Conservation (phyloP, 2,888 invertebrate genomes). For the Stenoptilia bipunctidactyla region DNA sequence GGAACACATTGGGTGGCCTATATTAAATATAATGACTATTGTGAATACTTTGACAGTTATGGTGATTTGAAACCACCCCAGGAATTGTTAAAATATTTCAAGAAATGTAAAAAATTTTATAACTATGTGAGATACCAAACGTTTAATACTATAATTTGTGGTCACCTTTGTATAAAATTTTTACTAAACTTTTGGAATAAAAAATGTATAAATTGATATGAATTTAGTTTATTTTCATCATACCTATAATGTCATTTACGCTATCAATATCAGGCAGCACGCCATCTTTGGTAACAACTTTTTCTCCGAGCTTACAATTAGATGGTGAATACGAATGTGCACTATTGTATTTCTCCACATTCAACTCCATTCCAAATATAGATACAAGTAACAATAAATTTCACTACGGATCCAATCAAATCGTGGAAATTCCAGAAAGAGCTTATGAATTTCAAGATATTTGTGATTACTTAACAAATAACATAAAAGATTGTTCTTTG, state of each 20-base stretch:
- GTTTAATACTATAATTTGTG: slow-evolving; percentile 21
- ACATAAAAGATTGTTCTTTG: background rate
- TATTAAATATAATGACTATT: slow-evolving; percentile 21
- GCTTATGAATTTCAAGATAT: slow-evolving; percentile 4
- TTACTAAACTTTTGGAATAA: slow-evolving; percentile 15
- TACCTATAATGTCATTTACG: slow-evolving; percentile 12
- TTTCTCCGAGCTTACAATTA: slow-evolving; percentile 9
- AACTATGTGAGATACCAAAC: slow-evolving; percentile 23
- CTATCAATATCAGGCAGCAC: slow-evolving; percentile 16
- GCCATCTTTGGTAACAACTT: slow-evolving; percentile 12
- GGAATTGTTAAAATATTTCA: slow-evolving; percentile 22
- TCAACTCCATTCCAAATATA: slow-evolving; percentile 24
- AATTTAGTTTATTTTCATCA: slow-evolving; percentile 1
- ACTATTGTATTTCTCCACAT: slow-evolving; percentile 13
- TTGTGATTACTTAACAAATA: slow-evolving; percentile 14
- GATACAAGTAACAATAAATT: slow-evolving; percentile 27
- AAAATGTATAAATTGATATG: background rate
- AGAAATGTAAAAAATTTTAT: slow-evolving; percentile 13
- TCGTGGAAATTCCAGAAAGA: slow-evolving; percentile 22
- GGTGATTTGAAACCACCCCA: slow-evolving; percentile 26
- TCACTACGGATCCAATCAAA: slow-evolving; percentile 17
- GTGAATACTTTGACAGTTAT: slow-evolving; percentile 33
- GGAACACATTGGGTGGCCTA: slow-evolving; percentile 36
- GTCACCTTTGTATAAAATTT: slow-evolving; percentile 25
- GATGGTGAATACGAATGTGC: slow-evolving; percentile 15